Evolutionary conservation across 2,797 vertebrate genomes (phyloP).

Genomic region (Momotus momota): DNA sequence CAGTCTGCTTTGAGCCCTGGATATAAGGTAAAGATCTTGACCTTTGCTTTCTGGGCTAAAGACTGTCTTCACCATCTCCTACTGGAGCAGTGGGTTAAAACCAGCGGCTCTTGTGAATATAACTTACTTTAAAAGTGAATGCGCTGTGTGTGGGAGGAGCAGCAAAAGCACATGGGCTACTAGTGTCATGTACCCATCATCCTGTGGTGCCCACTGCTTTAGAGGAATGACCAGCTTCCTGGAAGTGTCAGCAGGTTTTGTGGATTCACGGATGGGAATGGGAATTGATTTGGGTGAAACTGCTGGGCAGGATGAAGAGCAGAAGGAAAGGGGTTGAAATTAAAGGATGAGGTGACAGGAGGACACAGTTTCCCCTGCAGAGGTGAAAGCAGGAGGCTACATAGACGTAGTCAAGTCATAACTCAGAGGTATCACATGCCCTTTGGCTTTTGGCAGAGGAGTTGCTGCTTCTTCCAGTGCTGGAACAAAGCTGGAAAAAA

Average conservation of each 20-base stretch:
- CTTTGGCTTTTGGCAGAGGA: conserved; percentile 5
- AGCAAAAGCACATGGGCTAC: neutral
- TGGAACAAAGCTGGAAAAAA: neutral
- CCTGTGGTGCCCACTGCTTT: fast-evolving
- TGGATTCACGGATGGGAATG: neutral
- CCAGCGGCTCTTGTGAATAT: neutral
- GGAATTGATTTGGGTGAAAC: neutral
- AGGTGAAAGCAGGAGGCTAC: neutral
- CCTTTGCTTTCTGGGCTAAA: neutral
- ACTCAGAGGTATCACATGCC: neutral
- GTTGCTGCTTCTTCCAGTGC: fast-evolving
- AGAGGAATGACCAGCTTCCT: neutral
- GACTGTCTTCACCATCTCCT: neutral
- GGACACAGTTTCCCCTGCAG: neutral
- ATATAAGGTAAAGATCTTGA: neutral
- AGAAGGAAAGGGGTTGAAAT: neutral
- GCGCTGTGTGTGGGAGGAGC: fast-evolving
- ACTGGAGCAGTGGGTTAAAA: neutral
- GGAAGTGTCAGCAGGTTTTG: neutral
- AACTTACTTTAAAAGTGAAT: neutral
- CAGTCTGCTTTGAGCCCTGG: neutral
- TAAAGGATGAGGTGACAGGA: neutral
- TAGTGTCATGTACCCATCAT: too few relatives aligned
- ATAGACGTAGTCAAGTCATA: neutral
- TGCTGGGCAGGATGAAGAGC: neutral